phyloP scores from a whole-genome alignment of 2,888 invertebrate species.

The Frankliniella intonsa region DNA sequence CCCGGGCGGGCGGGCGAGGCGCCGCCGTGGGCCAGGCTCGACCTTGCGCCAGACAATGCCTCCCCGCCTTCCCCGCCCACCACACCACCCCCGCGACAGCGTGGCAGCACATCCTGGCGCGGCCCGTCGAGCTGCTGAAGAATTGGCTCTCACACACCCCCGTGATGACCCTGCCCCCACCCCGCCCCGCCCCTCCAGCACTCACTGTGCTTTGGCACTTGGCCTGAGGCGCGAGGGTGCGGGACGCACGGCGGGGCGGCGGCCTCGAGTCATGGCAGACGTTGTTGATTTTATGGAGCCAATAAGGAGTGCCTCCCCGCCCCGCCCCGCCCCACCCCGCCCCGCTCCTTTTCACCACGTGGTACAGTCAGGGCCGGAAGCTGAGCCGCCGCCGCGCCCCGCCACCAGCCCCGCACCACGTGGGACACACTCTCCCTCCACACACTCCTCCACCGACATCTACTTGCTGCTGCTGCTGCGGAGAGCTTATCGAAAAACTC shows the following conservation, averaged over 20 bases:
- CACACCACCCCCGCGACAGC: too few species aligned
- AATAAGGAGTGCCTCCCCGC: background rate
- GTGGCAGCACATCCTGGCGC: background rate
- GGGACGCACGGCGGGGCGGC: background rate
- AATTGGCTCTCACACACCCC: background rate
- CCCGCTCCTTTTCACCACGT: background rate
- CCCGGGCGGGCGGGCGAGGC: background rate
- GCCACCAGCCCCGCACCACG: too few species aligned
- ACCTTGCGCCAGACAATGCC: too few species aligned
- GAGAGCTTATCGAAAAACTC: background rate
- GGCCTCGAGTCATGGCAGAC: conserved; percentile 10
- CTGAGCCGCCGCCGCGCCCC: too few species aligned
- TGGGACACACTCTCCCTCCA: too few species aligned
- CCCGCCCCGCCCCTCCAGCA: background rate
- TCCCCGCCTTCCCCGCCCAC: too few species aligned
- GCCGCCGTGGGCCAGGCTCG: too few species aligned
- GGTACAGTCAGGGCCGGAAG: background rate
- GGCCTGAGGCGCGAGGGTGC: background rate
- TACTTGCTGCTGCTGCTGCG: too few species aligned
- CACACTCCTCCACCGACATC: too few species aligned
- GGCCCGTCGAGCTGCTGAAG: background rate
- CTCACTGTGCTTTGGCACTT: background rate
- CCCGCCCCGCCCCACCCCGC: background rate
- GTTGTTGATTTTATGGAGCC: conserved; percentile 22
- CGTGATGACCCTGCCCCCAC: background rate